Conservation (phyloP, 2,888 invertebrate species). For the Eupithecia inturbata region DNA sequence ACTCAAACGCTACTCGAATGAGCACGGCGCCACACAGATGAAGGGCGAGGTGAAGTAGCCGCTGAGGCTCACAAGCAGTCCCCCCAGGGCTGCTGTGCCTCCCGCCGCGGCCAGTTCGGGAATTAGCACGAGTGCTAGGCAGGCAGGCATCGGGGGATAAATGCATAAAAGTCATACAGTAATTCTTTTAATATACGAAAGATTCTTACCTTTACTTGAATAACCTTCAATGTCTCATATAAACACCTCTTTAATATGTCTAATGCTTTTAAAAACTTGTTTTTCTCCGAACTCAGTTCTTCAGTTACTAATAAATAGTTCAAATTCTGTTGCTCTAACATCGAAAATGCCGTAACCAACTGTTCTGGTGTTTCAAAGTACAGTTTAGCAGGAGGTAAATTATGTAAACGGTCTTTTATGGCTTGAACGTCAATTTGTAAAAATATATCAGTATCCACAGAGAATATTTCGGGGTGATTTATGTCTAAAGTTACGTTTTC, state of each 20-base stretch:
- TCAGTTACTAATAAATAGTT: constrained; percentile 76
- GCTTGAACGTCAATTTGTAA: constrained; percentile 57
- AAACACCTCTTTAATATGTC: constrained; percentile 61
- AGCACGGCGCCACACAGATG: neutral
- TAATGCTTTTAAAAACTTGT: constrained; percentile 68
- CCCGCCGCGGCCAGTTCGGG: too few relatives aligned
- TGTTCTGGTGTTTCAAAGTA: constrained; percentile 74
- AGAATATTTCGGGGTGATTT: constrained; percentile 63
- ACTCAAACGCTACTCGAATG: neutral
- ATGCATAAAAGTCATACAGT: neutral
- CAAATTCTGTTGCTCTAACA: constrained; percentile 75
- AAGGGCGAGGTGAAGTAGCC: too few relatives aligned
- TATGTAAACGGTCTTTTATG: constrained; percentile 57
- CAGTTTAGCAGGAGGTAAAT: constrained; percentile 64
- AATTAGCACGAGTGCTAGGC: too few relatives aligned
- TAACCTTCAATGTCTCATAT: constrained; percentile 62
- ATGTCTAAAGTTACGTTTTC: constrained; percentile 60
- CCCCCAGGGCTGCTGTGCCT: too few relatives aligned
- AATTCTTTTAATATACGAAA: neutral
- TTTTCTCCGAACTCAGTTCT: constrained; percentile 70
- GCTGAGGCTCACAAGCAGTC: too few relatives aligned
- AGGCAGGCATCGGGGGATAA: neutral
- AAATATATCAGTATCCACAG: constrained; percentile 66
- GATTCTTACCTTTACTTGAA: constrained; percentile 67
- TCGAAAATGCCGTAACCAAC: constrained; percentile 64